Conservation (phyloP, 2,797 vertebrate species). For the Oreortyx pictus region DNA sequence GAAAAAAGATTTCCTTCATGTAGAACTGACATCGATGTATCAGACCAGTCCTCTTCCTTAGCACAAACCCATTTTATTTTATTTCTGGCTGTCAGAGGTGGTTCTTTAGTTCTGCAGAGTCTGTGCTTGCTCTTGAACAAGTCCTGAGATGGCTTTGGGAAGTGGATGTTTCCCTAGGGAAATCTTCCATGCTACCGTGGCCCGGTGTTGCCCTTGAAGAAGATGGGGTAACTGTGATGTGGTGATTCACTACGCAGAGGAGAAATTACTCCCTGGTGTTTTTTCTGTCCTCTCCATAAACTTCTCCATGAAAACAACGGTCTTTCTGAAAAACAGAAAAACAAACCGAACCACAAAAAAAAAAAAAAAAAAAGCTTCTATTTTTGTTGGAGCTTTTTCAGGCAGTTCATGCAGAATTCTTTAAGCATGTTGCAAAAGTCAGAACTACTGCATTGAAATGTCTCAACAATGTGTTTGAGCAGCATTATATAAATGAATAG, state of each 20-base stretch:
- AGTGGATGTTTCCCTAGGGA: conserved; percentile 16
- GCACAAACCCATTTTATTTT: not conserved
- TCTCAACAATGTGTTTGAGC: not conserved
- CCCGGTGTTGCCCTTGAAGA: conserved; percentile 40
- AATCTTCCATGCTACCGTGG: not conserved
- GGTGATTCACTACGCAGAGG: conserved; percentile 48
- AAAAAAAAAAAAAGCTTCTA: not conserved
- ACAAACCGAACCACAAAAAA: not conserved
- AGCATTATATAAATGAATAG: not conserved
- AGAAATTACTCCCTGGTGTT: conserved; percentile 58
- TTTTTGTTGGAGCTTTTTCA: not conserved
- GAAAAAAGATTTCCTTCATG: not conserved
- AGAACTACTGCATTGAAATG: not conserved
- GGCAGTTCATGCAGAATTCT: not conserved
- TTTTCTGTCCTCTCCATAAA: conserved; percentile 5
- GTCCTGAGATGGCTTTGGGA: not conserved
- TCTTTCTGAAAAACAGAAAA: not conserved
- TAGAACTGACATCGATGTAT: not conserved
- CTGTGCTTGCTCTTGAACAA: not conserved
- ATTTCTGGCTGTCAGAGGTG: not conserved
- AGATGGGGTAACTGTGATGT: conserved; percentile 13
- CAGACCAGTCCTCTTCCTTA: not conserved
- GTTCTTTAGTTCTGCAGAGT: not conserved
- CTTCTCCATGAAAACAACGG: not conserved
- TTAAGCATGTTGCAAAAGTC: not conserved